Base-by-base conservation (phyloP, 1,140 invertebrate species). In the Prorops nasuta region DNA sequence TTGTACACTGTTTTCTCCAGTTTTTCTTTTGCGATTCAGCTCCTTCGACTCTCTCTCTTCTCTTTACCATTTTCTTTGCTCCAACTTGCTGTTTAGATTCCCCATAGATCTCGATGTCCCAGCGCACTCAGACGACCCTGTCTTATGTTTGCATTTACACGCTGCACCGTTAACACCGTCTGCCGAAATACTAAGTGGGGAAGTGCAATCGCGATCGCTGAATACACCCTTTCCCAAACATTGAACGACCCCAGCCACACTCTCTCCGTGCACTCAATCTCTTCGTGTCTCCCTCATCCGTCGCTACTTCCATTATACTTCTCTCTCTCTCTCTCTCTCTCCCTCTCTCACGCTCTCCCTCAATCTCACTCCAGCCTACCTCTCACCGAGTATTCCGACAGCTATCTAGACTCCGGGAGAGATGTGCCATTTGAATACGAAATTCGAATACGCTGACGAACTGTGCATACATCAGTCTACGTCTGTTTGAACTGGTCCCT, bases 371-470 rank as follows among this genome's bases (percentile, higher is more conserved):
- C 24, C 42, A 9, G 17, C 16, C 31, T 44, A 37, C 20, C 40
- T 41, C 22, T 14, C 36, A 20, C 22, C 44, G 35, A 42, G 37
- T 28, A 28, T 16, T 24, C 56, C 63, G 61, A 54, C 60, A 67
- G 58, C 54, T 57, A 63, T 58, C 59, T 51, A 51, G 60, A 60
- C 57, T 60, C 49, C 43, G 47, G 52, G 52, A 61, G n/a, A n/a
- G 64, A 64, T 56, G 62, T 54, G 66, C 63, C 69, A 74, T 74
- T 73, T 74, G 72, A 73, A 74, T 74, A 71, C 71, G 71, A 73
- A 72, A 73, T 72, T 74, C 69, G 67, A 66, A 66, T 65, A 60
- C 65, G 63, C 65, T 74, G 72, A 73, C 71, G 71, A 73, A 71
- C 69, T 63, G 54, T 65, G 66, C 72, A 71, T 70, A 72, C 71